A percentile compares a stretch with the other conserved stretches of the same genome.
Conservation (phyloP, 2,797 vertebrate genomes). For the Lithobates sylvaticus region DNA sequence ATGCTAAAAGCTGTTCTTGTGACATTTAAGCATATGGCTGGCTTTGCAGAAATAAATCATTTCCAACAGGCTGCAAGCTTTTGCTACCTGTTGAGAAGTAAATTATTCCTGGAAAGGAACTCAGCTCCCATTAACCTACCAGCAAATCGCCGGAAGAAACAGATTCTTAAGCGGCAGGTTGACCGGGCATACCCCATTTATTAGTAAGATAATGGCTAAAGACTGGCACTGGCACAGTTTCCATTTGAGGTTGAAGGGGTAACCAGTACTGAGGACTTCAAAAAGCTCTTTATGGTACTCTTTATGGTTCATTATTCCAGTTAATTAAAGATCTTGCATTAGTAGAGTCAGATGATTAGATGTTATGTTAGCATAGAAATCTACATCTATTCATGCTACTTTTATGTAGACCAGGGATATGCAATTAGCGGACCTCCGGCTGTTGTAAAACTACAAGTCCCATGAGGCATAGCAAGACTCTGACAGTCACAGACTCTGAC, state of each 20-base stretch:
- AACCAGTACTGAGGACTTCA: not conserved
- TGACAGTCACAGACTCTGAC: too few relatives aligned
- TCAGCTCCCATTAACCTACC: not conserved
- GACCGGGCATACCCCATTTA: not conserved
- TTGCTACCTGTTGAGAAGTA: constrained; percentile 33
- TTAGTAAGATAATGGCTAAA: not conserved
- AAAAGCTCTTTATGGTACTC: not conserved
- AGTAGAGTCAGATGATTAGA: not conserved
- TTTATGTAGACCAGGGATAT: not conserved
- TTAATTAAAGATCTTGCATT: constrained; percentile 22
- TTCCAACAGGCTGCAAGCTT: constrained; percentile 37
- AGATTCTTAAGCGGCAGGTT: constrained; percentile 14
- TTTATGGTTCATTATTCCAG: not conserved
- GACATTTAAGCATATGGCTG: constrained; percentile 43
- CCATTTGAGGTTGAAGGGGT: not conserved
- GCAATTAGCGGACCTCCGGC: too few relatives aligned
- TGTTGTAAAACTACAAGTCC: too few relatives aligned
- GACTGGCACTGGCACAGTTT: constrained; percentile 38
- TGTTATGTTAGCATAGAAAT: not conserved
- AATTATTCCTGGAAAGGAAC: constrained; percentile 60
- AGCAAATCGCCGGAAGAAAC: constrained; percentile 57
- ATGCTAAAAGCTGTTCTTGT: not conserved
- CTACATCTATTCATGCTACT: not conserved
- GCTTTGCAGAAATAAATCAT: constrained; percentile 57
- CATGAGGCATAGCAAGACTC: too few relatives aligned